Percentiles rank a stretch among this genome's conserved stretches.
phyloP scores from a whole-genome alignment of 2,113 vertebrate genomes.

The Rissa tridactyla region DNA sequence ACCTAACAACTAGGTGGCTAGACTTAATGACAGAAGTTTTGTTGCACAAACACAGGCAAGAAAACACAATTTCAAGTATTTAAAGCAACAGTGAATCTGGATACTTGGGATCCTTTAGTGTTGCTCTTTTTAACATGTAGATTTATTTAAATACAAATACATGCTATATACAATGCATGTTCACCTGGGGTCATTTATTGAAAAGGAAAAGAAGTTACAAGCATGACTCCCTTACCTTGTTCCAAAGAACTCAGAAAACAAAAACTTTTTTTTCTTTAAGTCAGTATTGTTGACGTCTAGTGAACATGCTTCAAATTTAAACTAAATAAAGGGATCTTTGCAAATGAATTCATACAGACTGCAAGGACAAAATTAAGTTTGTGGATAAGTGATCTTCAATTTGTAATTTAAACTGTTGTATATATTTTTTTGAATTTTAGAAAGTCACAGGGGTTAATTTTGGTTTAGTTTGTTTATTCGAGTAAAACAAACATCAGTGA shows the following conservation, averaged over 20 bases:
- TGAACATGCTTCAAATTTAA: neutral
- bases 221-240: neutral
- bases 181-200: neutral
- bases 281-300: neutral
- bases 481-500: neutral
- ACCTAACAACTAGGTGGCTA: neutral
- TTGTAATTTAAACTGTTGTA: neutral
- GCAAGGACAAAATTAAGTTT: neutral
- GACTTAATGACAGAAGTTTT: neutral
- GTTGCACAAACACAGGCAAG: neutral
- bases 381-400: neutral
- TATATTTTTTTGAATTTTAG: neutral
- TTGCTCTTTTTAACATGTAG: neutral
- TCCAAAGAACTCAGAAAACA: neutral
- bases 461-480: neutral
- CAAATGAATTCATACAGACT: neutral
- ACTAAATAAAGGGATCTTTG: neutral
- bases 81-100: neutral
- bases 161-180: neutral
- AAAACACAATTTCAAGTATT: neutral
- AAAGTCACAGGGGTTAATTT: neutral
- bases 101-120: neutral
- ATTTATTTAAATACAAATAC: neutral
- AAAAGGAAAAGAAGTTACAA: neutral
- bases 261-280: neutral